Evolutionary conservation across 2,888 invertebrate species (phyloP), one percentile per base, ranked within the genome.

Genomic region (Eristalis tenax): DNA sequence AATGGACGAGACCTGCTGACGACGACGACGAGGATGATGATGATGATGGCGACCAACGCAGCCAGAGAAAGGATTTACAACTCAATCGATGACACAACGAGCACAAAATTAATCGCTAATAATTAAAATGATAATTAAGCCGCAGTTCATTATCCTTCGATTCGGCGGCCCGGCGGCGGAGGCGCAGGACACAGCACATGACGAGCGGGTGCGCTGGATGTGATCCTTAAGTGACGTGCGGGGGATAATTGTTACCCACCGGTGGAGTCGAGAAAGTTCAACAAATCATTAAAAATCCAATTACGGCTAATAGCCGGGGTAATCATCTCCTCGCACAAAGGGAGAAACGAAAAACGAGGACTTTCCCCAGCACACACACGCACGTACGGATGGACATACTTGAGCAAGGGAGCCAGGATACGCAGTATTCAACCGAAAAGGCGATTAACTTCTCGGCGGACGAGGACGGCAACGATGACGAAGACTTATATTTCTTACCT

Each of bases 221-320:
- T 74, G 32, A 10, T 32, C 68, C 59, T 43, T 61, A n/a, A 6
- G 57, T 40, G 68, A 74, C 75, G 69, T 56, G 59, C 64, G 82
- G 59, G 43, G 50, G 18, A 59, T 70, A 82, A 82, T 66, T 82
- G 66, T 76, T 66, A 64, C 40, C 26, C 32, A 35, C 32, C 15
- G 28, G 64, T 26, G 43, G 22, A 70, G 56, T 65, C n/a, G 43
- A 69, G 82, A 82, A 87, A 87, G 79, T 83, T 83, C 71, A 87
- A 80, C 83, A 87, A 83, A 87, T 87, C 79, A 87, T 87, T 83
- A 87, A 87, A 87, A 87, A 87, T 87, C 87, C 87, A 87, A 87
- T 87, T 87, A 87, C 69, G 65, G 64, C 80, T 76, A 87, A 87
- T 87, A 87, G 83, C 87, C 75, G 75, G 57, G 69, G 83, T 83